Evolutionary conservation across 2,113 vertebrate species (phyloP).

Genomic region (Rhegmatorhina hoffmannsi): DNA sequence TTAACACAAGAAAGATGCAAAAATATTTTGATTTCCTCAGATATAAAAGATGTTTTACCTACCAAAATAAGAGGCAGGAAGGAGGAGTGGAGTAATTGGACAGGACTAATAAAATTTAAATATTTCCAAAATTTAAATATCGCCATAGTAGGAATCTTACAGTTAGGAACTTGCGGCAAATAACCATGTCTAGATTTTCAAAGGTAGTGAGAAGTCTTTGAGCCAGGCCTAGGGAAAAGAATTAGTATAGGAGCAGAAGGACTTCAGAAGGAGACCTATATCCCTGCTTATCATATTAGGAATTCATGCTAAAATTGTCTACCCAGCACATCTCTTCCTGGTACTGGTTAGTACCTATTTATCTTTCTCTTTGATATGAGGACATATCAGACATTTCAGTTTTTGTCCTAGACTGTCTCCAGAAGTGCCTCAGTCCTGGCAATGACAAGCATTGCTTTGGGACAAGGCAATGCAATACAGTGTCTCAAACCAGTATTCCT

Average conservation of each 20-base stretch:
- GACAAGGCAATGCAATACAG: background rate
- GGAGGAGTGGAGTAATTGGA: background rate
- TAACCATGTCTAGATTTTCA: background rate
- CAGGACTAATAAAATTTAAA: background rate
- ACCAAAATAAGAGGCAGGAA: background rate
- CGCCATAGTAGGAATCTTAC: background rate
- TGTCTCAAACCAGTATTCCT: background rate
- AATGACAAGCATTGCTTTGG: background rate
- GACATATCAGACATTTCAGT: background rate
- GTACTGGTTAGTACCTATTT: background rate
- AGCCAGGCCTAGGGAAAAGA: background rate
- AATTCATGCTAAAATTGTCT: rapidly evolving
- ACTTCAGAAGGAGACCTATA: background rate
- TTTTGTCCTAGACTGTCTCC: background rate
- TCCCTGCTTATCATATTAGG: background rate
- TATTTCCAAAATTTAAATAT: background rate
- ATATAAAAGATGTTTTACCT: background rate
- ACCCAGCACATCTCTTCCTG: background rate
- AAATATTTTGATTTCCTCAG: background rate
- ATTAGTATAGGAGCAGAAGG: background rate
- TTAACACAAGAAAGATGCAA: background rate
- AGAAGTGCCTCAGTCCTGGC: background rate
- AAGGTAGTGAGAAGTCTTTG: background rate
- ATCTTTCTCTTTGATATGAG: background rate
- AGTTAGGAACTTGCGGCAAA: background rate